Evolutionary conservation across 2,113 vertebrate species (phyloP).

Genomic region (human): DNA sequence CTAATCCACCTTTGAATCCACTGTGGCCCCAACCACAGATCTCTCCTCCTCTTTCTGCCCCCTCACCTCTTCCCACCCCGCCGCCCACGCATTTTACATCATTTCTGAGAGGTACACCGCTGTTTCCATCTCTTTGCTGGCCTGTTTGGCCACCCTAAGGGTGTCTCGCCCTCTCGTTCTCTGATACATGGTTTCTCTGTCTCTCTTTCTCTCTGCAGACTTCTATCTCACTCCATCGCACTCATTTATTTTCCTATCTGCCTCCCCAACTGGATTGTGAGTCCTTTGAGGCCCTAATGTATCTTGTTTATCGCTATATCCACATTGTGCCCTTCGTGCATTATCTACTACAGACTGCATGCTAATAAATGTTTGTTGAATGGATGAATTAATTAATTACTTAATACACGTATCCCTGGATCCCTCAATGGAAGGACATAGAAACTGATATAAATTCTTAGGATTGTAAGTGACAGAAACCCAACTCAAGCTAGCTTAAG

Average conservation of each 20-base stretch:
- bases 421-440: slow-evolving; percentile 28
- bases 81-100: fast-evolving
- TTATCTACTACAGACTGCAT: background rate
- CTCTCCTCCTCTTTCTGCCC: background rate
- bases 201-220: slow-evolving; percentile 9
- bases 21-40: background rate
- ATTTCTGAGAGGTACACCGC: background rate
- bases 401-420: slow-evolving; percentile 26
- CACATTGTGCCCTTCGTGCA: background rate
- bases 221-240: background rate
- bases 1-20: background rate
- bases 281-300: slow-evolving; percentile 11
- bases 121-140: background rate
- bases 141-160: background rate
- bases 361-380: slow-evolving; percentile 52
- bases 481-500: background rate
- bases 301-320: background rate
- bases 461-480: slow-evolving; percentile 2
- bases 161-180: background rate
- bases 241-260: slow-evolving; percentile 34
- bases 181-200: background rate
- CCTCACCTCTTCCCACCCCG: background rate
- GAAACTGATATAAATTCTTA: slow-evolving; percentile 2
- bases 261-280: background rate
- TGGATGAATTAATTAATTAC: slow-evolving; percentile 55